Conservation (phyloP, 2,113 vertebrate genomes). For the Siniperca knerii region DNA sequence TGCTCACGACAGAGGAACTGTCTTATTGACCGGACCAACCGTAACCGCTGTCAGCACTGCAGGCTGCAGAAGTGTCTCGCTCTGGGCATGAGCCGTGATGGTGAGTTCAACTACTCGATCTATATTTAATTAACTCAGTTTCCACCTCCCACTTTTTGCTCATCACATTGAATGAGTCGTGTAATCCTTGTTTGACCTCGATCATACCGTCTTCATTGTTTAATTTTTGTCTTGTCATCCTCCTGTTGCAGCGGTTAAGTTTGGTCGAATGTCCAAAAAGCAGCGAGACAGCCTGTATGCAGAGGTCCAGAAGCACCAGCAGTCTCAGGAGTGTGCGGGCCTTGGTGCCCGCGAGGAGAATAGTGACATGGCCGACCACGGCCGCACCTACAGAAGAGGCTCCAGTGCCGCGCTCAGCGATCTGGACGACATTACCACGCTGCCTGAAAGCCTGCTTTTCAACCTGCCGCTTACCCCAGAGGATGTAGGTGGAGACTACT, state of each 20-base stretch:
- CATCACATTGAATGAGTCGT: neutral
- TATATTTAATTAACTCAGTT: slow-evolving; percentile 52
- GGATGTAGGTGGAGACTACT: slow-evolving; percentile 84
- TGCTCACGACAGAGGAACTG: slow-evolving; percentile 94
- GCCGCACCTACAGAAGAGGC: slow-evolving; percentile 86
- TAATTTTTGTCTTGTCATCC: neutral
- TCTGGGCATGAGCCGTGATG: slow-evolving; percentile 93
- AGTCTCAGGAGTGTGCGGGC: slow-evolving; percentile 84
- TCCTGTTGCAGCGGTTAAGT: slow-evolving; percentile 89
- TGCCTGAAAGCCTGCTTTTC: slow-evolving; percentile 89
- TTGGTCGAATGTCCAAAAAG: slow-evolving; percentile 96
- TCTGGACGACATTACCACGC: slow-evolving; percentile 87
- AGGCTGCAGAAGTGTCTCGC: slow-evolving; percentile 94
- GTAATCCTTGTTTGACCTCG: neutral
- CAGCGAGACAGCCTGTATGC: slow-evolving; percentile 94
- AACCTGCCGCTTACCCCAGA: slow-evolving; percentile 91
- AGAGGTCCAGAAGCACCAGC: slow-evolving; percentile 94
- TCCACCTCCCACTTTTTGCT: slow-evolving; percentile 5
- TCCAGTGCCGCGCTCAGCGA: slow-evolving; percentile 87
- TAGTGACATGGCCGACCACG: slow-evolving; percentile 70
- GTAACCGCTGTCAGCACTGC: slow-evolving; percentile 96
- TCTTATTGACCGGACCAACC: slow-evolving; percentile 93
- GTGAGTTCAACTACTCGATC: slow-evolving; percentile 79
- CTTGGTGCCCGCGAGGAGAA: slow-evolving; percentile 68
- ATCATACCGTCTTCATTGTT: slow-evolving; percentile 24